Evolutionary conservation across 1,140 invertebrate species (phyloP).

Genomic region (Hypsibius dujardini): DNA sequence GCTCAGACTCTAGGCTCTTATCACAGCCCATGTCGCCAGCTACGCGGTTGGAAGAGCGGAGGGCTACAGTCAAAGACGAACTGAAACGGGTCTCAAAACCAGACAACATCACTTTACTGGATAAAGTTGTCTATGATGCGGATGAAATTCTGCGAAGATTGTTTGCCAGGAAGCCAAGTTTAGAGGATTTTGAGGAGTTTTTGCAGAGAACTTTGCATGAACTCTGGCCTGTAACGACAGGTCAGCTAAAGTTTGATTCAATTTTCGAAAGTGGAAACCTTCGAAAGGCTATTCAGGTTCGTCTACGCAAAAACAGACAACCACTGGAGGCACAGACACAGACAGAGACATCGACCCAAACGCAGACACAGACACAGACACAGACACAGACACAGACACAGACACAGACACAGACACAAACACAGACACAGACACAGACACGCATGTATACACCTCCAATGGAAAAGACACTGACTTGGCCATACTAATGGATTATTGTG

Average conservation of each 20-base stretch:
- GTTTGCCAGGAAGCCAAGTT: neutral
- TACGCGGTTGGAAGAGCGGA: neutral
- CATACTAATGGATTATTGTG: no score
- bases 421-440: no score
- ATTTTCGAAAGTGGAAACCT: slow-evolving; percentile 90
- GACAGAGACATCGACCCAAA: no score
- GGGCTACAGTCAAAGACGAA: neutral
- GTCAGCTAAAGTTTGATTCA: slow-evolving; percentile 64
- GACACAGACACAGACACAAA: no score
- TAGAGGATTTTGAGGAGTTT: neutral
- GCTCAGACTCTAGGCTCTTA: neutral
- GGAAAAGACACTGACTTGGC: no score
- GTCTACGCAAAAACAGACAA: slow-evolving; percentile 23
- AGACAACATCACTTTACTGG: neutral
- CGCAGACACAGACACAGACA: no score
- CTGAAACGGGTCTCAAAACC: neutral
- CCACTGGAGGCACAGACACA: no score
- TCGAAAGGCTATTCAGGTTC: slow-evolving; percentile 70
- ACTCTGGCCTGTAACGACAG: neutral
- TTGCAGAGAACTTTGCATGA: neutral
- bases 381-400: no score
- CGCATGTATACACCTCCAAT: no score
- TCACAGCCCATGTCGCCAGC: neutral
- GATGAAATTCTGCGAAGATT: neutral
- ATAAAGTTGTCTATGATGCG: neutral